Conservation (phyloP, 2,113 vertebrate species). For the Misgurnus anguillicaudatus region DNA sequence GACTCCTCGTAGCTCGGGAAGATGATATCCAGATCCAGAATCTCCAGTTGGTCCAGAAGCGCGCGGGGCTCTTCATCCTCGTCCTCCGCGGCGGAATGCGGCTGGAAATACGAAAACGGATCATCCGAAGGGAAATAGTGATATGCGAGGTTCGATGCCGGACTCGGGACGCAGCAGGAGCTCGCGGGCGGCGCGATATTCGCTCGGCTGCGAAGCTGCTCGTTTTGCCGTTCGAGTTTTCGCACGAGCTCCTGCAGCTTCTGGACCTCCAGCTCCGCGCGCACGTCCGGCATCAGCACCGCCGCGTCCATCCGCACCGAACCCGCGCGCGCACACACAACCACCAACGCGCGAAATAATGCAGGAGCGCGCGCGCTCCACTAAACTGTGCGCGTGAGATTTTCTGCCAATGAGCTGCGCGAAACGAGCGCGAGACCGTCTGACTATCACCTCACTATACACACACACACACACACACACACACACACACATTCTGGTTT, state of each 20-base stretch:
- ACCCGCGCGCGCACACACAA: background rate
- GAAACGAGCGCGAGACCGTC: background rate
- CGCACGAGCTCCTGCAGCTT: conserved; percentile 92
- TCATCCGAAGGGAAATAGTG: conserved; percentile 69
- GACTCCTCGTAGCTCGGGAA: conserved; percentile 65
- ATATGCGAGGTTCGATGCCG: conserved; percentile 71
- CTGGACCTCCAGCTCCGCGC: conserved; percentile 88
- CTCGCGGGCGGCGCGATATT: conserved; percentile 34
- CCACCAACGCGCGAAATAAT: conserved; percentile 31
- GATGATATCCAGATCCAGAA: conserved; percentile 82
- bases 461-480: background rate
- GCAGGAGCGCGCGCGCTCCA: conserved; percentile 16
- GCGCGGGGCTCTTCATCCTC: conserved; percentile 59
- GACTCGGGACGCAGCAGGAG: conserved; percentile 67
- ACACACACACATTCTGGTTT: background rate
- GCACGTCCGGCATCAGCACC: conserved; percentile 67
- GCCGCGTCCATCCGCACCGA: conserved; percentile 65
- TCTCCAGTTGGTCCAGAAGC: conserved; percentile 85
- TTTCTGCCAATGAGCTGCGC: conserved; percentile 25
- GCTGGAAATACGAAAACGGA: conserved; percentile 76
- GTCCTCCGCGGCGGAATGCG: conserved; percentile 54
- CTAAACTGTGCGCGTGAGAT: background rate
- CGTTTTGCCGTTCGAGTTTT: conserved; percentile 87
- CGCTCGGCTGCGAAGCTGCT: conserved; percentile 80
- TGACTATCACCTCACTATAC: background rate